A percentile compares a stretch with the other conserved stretches of the same genome.
Evolutionary conservation across 2,888 invertebrate genomes (phyloP).

Genomic region (Aphidoletes aphidimyza): DNA sequence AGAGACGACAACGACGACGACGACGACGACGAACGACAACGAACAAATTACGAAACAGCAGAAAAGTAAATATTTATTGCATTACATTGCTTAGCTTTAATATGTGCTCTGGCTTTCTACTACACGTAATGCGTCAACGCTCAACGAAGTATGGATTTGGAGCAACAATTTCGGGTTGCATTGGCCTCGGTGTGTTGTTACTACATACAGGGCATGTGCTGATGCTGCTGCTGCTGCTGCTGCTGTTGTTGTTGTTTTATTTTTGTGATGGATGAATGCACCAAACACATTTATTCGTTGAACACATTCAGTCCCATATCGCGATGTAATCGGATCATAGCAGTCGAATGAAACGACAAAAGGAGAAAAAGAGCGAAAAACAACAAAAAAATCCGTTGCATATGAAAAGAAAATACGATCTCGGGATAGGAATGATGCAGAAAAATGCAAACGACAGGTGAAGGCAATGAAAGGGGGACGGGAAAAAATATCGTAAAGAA

Average conservation of each 20-base stretch:
- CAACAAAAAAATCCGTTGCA: neutral
- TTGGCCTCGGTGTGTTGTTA: neutral
- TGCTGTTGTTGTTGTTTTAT: too few relatives aligned
- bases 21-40: neutral
- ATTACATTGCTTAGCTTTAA: conserved; percentile 34
- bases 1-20: neutral
- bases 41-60: conserved; percentile 15
- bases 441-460: conserved; percentile 38
- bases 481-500: too few relatives aligned
- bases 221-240: too few relatives aligned
- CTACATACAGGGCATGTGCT: too few relatives aligned
- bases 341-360: neutral
- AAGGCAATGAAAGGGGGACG: neutral
- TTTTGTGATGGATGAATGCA: neutral
- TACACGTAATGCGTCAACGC: conserved; percentile 28
- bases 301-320: neutral
- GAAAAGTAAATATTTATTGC: conserved; percentile 46
- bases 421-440: neutral
- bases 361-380: neutral
- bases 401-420: conserved; percentile 22
- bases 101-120: conserved; percentile 18
- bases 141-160: neutral
- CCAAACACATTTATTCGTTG: too few relatives aligned
- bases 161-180: too few relatives aligned
- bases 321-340: conserved; percentile 31